Evolutionary conservation across 2,113 vertebrate genomes (phyloP).

Genomic region (Formicarius rufipectus): DNA sequence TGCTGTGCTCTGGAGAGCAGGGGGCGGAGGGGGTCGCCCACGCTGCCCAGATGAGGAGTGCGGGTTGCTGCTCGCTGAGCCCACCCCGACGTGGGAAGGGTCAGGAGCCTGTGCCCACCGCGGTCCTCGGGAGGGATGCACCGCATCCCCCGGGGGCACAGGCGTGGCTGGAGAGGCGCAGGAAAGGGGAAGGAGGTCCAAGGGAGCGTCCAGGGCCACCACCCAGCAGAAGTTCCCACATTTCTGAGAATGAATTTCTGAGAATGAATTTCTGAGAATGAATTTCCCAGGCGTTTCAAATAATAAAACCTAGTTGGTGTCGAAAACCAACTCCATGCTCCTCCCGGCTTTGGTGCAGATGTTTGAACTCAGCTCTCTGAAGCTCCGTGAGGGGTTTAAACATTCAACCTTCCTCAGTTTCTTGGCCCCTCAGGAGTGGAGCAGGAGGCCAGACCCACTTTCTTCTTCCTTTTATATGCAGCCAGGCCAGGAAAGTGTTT

Average conservation of each 20-base stretch:
- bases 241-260: background rate
- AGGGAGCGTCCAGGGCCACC: background rate
- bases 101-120: background rate
- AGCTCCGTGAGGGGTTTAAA: background rate
- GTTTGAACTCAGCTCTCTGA: background rate
- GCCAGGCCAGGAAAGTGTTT: background rate
- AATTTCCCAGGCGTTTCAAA: background rate
- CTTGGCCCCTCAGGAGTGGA: background rate
- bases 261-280: background rate
- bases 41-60: rapidly evolving
- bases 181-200: background rate
- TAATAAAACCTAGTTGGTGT: background rate
- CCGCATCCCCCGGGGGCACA: rapidly evolving
- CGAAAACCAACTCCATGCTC: background rate
- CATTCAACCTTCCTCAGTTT: background rate
- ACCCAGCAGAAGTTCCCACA: background rate
- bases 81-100: rapidly evolving
- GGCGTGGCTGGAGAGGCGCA: background rate
- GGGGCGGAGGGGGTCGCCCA: background rate
- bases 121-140: rapidly evolving
- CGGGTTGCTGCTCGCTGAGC: background rate
- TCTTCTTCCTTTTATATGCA: background rate
- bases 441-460: rapidly evolving
- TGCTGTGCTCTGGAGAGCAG: rapidly evolving
- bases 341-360: background rate